These are phyloP conservation scores for Acanthurus lineatus DNA, from an alignment of 2,797 vertebrate species.

Conservation along the genomic window DNA sequence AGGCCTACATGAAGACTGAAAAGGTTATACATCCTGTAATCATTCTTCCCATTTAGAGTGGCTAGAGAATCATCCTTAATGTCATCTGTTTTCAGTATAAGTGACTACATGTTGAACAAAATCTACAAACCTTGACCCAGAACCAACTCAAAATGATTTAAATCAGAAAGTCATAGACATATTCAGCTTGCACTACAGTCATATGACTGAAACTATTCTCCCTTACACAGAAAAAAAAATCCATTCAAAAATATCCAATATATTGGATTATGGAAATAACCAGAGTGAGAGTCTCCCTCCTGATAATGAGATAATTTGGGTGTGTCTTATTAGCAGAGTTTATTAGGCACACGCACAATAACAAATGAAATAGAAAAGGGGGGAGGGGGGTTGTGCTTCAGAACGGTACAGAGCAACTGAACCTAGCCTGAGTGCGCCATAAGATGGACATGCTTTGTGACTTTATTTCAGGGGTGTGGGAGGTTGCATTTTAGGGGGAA, in stretches of 20 bases:
- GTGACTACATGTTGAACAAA: not conserved
- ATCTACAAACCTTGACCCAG: too few species aligned
- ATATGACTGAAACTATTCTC: not conserved
- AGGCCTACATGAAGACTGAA: not conserved
- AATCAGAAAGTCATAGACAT: too few species aligned
- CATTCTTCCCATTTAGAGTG: not conserved
- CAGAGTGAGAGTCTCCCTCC: conserved; percentile 1
- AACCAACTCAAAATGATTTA: too few species aligned
- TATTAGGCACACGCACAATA: conserved; percentile 6
- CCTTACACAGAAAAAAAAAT: too few species aligned
- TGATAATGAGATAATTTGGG: conserved; percentile 20
- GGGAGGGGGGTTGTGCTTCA: too few species aligned
- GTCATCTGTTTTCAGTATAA: not conserved
- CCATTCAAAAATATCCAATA: not conserved
- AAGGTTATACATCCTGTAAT: not conserved
- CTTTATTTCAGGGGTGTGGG: too few species aligned
- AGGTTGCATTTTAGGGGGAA: too few species aligned
- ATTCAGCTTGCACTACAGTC: not conserved
- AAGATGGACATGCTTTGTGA: too few species aligned
- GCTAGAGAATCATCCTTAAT: not conserved
- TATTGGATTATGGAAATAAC: not conserved
- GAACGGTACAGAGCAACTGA: too few species aligned
- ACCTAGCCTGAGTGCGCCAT: too few species aligned
- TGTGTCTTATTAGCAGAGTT: conserved; percentile 20
- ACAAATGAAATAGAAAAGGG: too few species aligned